Conservation (phyloP, 1,140 invertebrate genomes). For the Drosophila albomicans region DNA sequence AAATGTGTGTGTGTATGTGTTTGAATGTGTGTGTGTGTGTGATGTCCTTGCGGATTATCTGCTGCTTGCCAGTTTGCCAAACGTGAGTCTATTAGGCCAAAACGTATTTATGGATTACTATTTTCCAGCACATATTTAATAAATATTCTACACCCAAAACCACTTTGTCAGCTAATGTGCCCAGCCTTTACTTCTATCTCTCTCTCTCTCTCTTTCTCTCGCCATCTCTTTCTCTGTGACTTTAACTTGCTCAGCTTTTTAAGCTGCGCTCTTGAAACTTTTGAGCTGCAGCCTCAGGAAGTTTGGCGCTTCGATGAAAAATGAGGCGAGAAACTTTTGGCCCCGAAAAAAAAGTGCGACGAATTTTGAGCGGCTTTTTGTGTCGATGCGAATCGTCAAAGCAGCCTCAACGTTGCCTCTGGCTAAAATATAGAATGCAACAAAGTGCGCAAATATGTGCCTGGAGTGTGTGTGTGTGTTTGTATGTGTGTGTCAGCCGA, state of each 20-base stretch:
- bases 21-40: background rate
- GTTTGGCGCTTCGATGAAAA: conserved; percentile 62
- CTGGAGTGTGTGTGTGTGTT: background rate
- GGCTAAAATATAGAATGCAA: conserved; percentile 1
- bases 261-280: conserved; percentile 25
- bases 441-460: conserved; percentile 13
- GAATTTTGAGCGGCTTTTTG: conserved; percentile 17
- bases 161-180: background rate
- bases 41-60: conserved; percentile 23
- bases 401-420: background rate
- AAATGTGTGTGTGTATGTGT: background rate
- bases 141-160: no score
- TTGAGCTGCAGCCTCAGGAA: conserved; percentile 38
- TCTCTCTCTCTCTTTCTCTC: background rate
- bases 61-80: background rate
- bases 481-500: conserved; percentile 6
- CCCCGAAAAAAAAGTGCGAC: background rate
- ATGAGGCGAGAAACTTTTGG: conserved; percentile 68
- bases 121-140: background rate
- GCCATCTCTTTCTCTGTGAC: background rate
- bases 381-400: background rate
- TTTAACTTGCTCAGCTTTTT: conserved; percentile 4
- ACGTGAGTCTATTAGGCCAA: conserved; percentile 39
- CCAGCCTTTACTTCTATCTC: background rate
- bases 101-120: conserved; percentile 10